These are phyloP conservation scores for Ctenopoma multispine DNA, from an alignment of 2,797 vertebrate genomes.

Conservation along the genomic window DNA sequence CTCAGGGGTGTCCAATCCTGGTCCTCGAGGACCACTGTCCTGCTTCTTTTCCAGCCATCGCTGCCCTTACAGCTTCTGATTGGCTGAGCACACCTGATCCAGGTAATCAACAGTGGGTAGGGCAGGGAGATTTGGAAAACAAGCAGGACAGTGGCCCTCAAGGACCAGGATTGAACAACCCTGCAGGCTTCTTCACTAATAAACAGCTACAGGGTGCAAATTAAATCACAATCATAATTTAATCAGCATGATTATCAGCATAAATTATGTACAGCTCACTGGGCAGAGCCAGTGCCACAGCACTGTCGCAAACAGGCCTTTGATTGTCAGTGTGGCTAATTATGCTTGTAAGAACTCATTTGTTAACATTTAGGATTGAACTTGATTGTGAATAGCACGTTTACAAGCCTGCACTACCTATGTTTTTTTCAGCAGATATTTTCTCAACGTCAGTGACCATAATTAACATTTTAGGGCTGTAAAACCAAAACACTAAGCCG, in stretches of 20 bases:
- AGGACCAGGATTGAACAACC: too few relatives aligned
- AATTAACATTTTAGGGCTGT: neutral
- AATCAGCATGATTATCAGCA: slow-evolving; percentile 15
- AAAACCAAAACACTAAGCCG: neutral
- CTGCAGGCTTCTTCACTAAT: neutral
- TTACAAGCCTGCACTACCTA: neutral
- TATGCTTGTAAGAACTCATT: neutral
- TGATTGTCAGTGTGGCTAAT: neutral
- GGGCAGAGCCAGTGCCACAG: neutral
- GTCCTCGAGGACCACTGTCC: too few relatives aligned
- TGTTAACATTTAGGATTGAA: neutral
- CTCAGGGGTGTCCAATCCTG: too few relatives aligned
- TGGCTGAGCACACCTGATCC: too few relatives aligned
- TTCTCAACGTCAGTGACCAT: too few relatives aligned
- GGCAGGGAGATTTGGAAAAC: too few relatives aligned
- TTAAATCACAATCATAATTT: slow-evolving; percentile 10
- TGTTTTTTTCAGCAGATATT: too few relatives aligned
- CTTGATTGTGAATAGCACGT: neutral
- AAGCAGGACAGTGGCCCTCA: too few relatives aligned
- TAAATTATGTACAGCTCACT: slow-evolving; percentile 6
- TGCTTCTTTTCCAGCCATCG: too few relatives aligned
- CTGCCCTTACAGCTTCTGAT: too few relatives aligned
- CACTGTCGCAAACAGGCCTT: neutral
- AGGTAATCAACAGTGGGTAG: too few relatives aligned
- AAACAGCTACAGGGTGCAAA: neutral